Conservation (phyloP, 2,113 vertebrate species). For the Chionis minor region DNA sequence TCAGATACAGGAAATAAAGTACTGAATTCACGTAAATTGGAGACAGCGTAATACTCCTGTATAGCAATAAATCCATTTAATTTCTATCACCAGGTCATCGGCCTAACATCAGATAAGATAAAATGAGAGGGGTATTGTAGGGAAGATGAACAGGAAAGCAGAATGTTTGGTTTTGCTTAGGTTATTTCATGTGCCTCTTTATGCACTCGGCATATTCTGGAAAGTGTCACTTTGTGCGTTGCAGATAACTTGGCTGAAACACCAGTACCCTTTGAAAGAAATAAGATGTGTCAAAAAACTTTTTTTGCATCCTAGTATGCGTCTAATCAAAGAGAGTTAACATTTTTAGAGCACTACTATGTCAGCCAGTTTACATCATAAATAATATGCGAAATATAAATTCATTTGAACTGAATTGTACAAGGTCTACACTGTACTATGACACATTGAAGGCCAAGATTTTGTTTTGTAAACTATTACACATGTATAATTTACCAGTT, state of each 20-base stretch:
- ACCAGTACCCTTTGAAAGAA: background rate
- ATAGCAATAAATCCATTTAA: background rate
- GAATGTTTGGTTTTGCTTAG: background rate
- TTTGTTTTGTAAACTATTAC: constrained; percentile 66
- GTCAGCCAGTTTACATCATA: constrained; percentile 48
- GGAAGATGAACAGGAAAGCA: background rate
- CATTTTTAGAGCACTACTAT: constrained; percentile 33
- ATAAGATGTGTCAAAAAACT: background rate
- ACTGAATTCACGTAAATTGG: background rate
- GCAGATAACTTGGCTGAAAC: constrained; percentile 7
- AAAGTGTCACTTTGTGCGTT: background rate
- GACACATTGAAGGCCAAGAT: constrained; percentile 58
- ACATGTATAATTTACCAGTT: constrained; percentile 68
- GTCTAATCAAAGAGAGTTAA: background rate
- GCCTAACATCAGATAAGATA: constrained; percentile 9
- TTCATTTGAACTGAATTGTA: constrained; percentile 49
- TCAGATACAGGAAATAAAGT: background rate
- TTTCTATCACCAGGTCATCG: background rate
- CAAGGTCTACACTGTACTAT: constrained; percentile 61
- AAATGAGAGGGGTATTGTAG: background rate
- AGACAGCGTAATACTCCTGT: background rate
- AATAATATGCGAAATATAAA: constrained; percentile 19
- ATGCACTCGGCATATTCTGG: background rate
- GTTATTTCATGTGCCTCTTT: background rate
- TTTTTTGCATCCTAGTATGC: background rate